Evolutionary conservation across 37 sponge, comb jelly and placozoan genomes (phyloP), one percentile per base, ranked within the genome.

Genomic region (Beroe ovata): DNA sequence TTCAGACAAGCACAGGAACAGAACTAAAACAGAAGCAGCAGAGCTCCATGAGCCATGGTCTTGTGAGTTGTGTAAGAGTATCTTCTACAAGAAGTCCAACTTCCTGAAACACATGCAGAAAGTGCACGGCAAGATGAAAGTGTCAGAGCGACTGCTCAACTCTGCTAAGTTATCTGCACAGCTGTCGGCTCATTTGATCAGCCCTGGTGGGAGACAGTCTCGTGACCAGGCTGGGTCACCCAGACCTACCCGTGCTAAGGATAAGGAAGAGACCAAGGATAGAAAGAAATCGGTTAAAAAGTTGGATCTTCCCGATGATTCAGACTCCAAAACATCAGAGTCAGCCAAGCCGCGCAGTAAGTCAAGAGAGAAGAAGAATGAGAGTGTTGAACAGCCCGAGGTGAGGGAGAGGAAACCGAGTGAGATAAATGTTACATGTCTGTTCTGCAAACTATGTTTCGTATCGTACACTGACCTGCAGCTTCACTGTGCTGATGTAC

Each of bases 21-120:
- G 84, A 38, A 40, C 42, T 26, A 77, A 77, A 26, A 42, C 84
- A 32, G 84, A 77, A 23, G 84, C 84, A 77, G 84, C 84, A 21
- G 84, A 77, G 33, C 22, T 77, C 3, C 84, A 77, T 26, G 84
- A 77, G 54, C 84, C 84, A 8, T 77, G 84, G 84, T 77, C 84
- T 3, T 77, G 84, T 40, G 84, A 77, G 38, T 32, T 77, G 54
- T 77, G 84, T 35, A 77, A 77, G 84, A 77, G 54, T 40, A 42
- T 77, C n/a, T 77, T 77, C 28, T 77, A 77, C 22, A 77, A 77
- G 84, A 77, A 77, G 47, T 39, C 54, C 1, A 77, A 77, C 28
- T 77, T 77, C 47, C 84, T 77, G 28, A 77, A 77, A 29, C 84
- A 77, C 22, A 77, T 77, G 84, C 84, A 77, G 47, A 77, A 77